These are phyloP conservation scores for Acronicta alni DNA, from an alignment of 2,888 invertebrate species.

Conservation along the genomic window DNA sequence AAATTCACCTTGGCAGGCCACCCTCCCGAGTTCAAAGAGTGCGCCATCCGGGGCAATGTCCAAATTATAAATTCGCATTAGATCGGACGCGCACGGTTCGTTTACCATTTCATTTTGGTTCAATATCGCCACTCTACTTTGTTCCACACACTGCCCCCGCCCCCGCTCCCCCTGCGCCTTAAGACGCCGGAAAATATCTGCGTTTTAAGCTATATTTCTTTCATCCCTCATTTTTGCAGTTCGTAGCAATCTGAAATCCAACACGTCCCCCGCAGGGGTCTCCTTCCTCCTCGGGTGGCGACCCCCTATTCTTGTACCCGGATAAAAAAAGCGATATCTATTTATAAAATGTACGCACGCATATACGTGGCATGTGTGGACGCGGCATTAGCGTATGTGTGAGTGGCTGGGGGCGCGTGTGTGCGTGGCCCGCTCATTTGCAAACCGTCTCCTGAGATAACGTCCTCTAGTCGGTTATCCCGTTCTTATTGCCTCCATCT, in stretches of 20 bases:
- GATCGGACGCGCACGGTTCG: slow-evolving; percentile 89
- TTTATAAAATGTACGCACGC: slow-evolving; percentile 88
- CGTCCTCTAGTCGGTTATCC: slow-evolving; percentile 88
- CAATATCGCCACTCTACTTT: slow-evolving; percentile 89
- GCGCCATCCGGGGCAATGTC: slow-evolving; percentile 84
- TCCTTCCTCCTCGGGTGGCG: slow-evolving; percentile 80
- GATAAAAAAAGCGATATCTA: slow-evolving; percentile 89
- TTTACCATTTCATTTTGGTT: slow-evolving; percentile 89
- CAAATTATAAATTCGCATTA: slow-evolving; percentile 90
- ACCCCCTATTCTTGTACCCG: slow-evolving; percentile 88
- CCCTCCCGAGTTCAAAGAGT: slow-evolving; percentile 86
- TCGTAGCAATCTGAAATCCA: slow-evolving; percentile 90
- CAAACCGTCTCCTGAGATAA: slow-evolving; percentile 89
- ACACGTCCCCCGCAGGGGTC: slow-evolving; percentile 88
- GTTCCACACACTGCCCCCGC: slow-evolving; percentile 87
- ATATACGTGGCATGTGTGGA: slow-evolving; percentile 81
- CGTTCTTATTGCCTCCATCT: slow-evolving; percentile 88
- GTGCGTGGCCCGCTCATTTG: slow-evolving; percentile 87
- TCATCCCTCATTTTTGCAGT: slow-evolving; percentile 90
- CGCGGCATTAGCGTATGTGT: slow-evolving; percentile 78
- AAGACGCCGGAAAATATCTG: slow-evolving; percentile 90
- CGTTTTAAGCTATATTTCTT: slow-evolving; percentile 90
- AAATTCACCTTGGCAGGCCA: slow-evolving; percentile 79
- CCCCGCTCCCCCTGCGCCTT: slow-evolving; percentile 79
- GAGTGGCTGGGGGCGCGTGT: slow-evolving; percentile 63